Evolutionary conservation across 1,140 invertebrate genomes (phyloP).

Genomic region (Pogonomyrmex barbatus): DNA sequence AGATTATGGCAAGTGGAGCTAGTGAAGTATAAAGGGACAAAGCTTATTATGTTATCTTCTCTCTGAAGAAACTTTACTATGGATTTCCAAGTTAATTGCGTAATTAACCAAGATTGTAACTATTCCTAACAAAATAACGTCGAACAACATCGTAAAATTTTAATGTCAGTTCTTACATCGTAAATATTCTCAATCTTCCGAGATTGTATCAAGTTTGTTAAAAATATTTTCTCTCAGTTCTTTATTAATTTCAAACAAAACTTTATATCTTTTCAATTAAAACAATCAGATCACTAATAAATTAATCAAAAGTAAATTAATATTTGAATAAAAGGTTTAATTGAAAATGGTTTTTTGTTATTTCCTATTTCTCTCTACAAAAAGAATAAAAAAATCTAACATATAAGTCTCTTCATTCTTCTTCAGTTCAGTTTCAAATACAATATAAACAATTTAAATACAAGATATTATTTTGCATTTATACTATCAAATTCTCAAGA

Average conservation of each 20-base stretch:
- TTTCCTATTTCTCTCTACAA: not conserved
- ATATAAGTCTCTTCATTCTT: not conserved
- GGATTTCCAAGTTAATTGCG: constrained; percentile 13
- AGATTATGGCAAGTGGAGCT: not conserved
- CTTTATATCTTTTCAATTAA: not conserved
- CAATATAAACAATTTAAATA: not conserved
- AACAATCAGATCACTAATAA: not conserved
- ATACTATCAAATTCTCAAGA: not conserved
- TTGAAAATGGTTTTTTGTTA: not conserved
- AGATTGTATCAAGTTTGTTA: not conserved
- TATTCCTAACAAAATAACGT: not conserved
- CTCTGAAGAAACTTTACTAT: not conserved
- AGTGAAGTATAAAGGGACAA: too few relatives aligned
- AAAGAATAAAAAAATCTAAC: not conserved
- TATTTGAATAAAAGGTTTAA: constrained; percentile 6
- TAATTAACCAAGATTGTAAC: constrained; percentile 8
- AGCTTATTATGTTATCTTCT: constrained; percentile 1
- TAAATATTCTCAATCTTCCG: not conserved
- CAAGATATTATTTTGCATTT: not conserved
- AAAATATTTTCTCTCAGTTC: not conserved
- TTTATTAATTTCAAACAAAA: not conserved
- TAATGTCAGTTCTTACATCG: not conserved
- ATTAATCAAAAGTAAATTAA: not conserved
- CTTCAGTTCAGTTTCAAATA: not conserved
- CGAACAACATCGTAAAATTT: not conserved